These are phyloP conservation scores for Lithodes maja DNA, from an alignment of 2,888 invertebrate species.

Conservation along the genomic window DNA sequence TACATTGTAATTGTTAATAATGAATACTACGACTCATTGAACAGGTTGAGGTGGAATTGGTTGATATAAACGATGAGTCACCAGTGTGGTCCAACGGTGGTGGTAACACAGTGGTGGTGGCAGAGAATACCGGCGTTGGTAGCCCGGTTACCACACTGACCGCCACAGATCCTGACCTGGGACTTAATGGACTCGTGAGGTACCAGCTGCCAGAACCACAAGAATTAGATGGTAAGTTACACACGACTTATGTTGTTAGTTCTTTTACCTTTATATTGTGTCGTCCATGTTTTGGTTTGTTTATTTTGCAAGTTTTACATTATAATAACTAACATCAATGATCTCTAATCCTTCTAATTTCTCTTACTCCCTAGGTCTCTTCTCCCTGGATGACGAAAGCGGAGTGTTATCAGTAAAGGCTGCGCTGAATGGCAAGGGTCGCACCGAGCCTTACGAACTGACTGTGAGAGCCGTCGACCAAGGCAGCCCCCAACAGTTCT, in stretches of 20 bases:
- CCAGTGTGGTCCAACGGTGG: conserved; percentile 79
- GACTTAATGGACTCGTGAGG: conserved; percentile 75
- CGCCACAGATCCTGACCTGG: conserved; percentile 85
- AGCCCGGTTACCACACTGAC: conserved; percentile 78
- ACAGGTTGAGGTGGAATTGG: conserved; percentile 80
- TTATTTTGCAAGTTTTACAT: too few species aligned
- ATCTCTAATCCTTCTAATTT: neutral
- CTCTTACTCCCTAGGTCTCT: conserved; percentile 77
- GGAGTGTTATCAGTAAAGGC: conserved; percentile 82
- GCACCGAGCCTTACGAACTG: conserved; percentile 83
- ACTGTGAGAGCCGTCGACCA: conserved; percentile 79
- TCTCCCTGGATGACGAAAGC: conserved; percentile 80
- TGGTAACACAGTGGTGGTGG: conserved; percentile 81
- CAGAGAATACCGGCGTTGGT: conserved; percentile 83
- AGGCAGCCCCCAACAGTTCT: conserved; percentile 78
- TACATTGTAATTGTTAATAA: too few species aligned
- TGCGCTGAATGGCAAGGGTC: conserved; percentile 84
- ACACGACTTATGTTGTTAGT: neutral
- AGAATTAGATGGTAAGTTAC: conserved; percentile 80
- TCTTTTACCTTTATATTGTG: too few species aligned
- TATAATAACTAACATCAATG: too few species aligned
- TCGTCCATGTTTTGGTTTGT: too few species aligned
- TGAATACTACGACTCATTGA: too few species aligned
- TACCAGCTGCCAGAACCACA: conserved; percentile 83
- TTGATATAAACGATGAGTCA: conserved; percentile 87